These are phyloP conservation scores for Augochlora pura DNA, from an alignment of 1,140 invertebrate species.

Conservation along the genomic window DNA sequence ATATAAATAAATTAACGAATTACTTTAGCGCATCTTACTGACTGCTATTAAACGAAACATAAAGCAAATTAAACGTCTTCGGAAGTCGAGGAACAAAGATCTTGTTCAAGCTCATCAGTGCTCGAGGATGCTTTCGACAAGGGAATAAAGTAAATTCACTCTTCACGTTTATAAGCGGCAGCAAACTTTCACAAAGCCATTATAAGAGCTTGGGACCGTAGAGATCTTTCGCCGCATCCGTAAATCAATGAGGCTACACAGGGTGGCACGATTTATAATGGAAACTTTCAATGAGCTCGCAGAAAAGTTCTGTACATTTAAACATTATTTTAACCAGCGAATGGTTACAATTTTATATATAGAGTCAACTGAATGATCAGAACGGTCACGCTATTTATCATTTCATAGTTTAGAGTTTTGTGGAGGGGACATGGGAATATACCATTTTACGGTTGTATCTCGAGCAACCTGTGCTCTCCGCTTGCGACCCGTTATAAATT, in stretches of 20 bases:
- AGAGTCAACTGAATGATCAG: too few relatives aligned
- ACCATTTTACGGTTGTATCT: not conserved
- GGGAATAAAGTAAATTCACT: slow-evolving; percentile 28
- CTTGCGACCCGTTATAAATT: not conserved
- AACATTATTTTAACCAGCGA: too few relatives aligned
- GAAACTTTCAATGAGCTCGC: not conserved
- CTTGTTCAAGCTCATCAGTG: not conserved
- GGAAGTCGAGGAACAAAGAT: not conserved
- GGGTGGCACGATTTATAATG: not conserved
- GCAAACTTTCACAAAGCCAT: slow-evolving; percentile 19
- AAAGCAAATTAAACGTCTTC: slow-evolving; percentile 29
- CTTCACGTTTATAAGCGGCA: not conserved
- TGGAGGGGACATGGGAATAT: not conserved
- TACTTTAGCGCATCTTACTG: too few relatives aligned
- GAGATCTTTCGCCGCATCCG: not conserved
- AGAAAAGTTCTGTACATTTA: too few relatives aligned
- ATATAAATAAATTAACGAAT: too few relatives aligned
- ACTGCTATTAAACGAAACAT: not conserved
- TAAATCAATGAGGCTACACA: slow-evolving; percentile 9
- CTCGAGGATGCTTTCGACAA: slow-evolving; percentile 16
- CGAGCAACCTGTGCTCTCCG: not conserved
- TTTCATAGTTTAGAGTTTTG: not conserved
- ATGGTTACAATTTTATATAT: too few relatives aligned
- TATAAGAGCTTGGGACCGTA: not conserved
- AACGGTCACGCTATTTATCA: too few relatives aligned